These are phyloP conservation scores for Cirrhinus molitorella DNA, from an alignment of 2,797 vertebrate genomes.

Conservation along the genomic window DNA sequence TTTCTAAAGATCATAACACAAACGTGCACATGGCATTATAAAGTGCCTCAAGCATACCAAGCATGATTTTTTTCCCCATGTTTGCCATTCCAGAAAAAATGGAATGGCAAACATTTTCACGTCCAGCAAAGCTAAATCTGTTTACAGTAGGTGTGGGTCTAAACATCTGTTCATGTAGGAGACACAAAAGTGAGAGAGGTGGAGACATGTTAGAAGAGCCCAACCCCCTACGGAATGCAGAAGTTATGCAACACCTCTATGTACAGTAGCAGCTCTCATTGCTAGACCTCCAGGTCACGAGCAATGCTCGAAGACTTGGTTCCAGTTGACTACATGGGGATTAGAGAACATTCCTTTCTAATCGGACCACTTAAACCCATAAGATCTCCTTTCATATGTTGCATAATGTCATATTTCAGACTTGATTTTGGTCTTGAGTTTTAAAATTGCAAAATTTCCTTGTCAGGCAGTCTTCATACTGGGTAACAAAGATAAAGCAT, in stretches of 20 bases:
- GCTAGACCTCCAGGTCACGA: background rate
- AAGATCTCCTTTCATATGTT: background rate
- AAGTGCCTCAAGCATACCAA: background rate
- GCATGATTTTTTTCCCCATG: background rate
- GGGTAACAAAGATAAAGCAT: no score
- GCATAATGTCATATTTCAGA: no score
- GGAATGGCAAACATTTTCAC: background rate
- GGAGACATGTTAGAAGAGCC: conserved; percentile 63
- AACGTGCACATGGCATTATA: background rate
- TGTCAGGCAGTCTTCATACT: no score
- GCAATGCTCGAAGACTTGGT: background rate
- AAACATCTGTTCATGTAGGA: background rate
- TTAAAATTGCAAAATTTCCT: no score
- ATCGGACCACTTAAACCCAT: conserved; percentile 4
- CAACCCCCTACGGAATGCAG: conserved; percentile 70
- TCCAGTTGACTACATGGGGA: background rate
- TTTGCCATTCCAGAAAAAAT: background rate
- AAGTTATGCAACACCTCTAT: conserved; percentile 34
- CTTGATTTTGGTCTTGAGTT: no score
- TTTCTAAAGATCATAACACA: conserved; percentile 18
- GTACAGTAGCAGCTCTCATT: conserved; percentile 26
- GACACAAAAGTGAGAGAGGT: conserved; percentile 30
- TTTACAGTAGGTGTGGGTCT: conserved; percentile 49
- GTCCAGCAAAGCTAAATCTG: background rate
- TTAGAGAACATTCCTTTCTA: background rate